Percentiles rank a stretch among this genome's conserved stretches.
phyloP scores from a whole-genome alignment of 2,113 vertebrate genomes.

The Poicephalus gulielmi region DNA sequence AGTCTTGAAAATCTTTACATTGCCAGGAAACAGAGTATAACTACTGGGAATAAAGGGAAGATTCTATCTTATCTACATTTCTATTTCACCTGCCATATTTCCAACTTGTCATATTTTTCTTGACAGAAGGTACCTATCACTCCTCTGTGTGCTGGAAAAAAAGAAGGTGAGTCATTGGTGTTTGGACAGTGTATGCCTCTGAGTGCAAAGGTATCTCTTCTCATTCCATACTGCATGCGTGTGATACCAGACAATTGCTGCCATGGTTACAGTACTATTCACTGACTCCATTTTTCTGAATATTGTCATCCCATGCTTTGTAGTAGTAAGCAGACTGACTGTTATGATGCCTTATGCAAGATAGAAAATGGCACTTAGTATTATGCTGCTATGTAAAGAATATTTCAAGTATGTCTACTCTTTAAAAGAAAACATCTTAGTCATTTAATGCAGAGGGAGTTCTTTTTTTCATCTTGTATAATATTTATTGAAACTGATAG shows the following conservation, averaged over 20 bases:
- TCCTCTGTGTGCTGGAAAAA: background rate
- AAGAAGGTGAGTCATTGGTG: background rate
- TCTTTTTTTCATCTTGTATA: background rate
- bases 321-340: background rate
- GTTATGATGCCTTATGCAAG: background rate
- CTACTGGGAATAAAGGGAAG: background rate
- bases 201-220: background rate
- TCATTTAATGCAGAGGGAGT: background rate
- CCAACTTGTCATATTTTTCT: background rate
- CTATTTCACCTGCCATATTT: background rate
- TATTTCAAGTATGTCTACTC: background rate
- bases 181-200: background rate
- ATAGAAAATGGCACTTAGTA: background rate
- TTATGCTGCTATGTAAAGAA: background rate
- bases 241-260: background rate
- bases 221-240: background rate
- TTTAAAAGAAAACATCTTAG: background rate
- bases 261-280: background rate
- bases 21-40: background rate
- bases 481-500: background rate
- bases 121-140: background rate
- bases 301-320: background rate
- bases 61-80: background rate
- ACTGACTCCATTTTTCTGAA: background rate
- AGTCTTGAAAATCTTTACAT: background rate